Conservation (phyloP, 2,797 vertebrate genomes). For the Sebastes alutus region DNA sequence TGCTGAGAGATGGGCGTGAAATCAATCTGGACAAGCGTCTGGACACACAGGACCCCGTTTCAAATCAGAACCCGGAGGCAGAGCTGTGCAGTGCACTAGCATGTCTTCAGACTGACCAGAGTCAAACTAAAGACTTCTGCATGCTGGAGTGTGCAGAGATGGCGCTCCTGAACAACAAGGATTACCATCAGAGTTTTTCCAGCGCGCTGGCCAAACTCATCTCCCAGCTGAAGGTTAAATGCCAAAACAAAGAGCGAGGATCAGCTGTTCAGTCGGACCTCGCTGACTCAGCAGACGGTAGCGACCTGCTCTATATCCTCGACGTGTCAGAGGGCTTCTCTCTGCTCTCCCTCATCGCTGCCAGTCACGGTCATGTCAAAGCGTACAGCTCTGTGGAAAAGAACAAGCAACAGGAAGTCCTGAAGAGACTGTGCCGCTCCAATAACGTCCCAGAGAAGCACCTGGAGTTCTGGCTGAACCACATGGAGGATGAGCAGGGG, state of each 20-base stretch:
- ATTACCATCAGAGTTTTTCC: conserved; percentile 89
- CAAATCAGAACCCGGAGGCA: conserved; percentile 83
- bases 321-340: conserved; percentile 99
- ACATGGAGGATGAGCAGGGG: conserved; percentile 88
- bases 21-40: conserved; percentile 57
- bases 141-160: conserved; percentile 92
- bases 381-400: conserved; percentile 96
- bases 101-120: conserved; percentile 87
- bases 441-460: conserved; percentile 85
- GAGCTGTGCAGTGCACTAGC: conserved; percentile 93
- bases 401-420: conserved; percentile 88
- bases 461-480: conserved; percentile 94
- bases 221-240: conserved; percentile 71
- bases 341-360: conserved; percentile 90
- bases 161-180: conserved; percentile 89
- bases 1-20: conserved; percentile 73
- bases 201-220: conserved; percentile 87
- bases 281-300: not conserved
- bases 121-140: conserved; percentile 72
- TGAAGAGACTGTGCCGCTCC: conserved; percentile 85
- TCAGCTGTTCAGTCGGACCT: conserved; percentile 38
- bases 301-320: conserved; percentile 87
- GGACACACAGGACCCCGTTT: not conserved
- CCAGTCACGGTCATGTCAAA: conserved; percentile 86
- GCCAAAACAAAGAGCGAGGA: conserved; percentile 36